Evolutionary conservation across 1,140 invertebrate species (phyloP), one percentile per base, ranked within the genome.

Genomic region (Brachionus paranguensis): DNA sequence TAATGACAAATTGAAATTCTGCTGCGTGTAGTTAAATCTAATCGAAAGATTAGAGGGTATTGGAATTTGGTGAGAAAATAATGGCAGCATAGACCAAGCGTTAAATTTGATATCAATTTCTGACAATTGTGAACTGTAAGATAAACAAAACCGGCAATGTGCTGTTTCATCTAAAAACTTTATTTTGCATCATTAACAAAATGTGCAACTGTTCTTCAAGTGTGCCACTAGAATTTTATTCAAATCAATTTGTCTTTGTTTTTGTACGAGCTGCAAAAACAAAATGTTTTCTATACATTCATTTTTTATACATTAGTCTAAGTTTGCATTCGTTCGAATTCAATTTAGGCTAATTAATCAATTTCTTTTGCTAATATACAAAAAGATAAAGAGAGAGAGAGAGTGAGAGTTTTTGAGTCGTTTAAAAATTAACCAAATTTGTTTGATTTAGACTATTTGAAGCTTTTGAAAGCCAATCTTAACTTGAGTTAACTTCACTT

Each of bases 381-480:
- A 5, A 37, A 7, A 6, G 33, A 37, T 1, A 37, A 7, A 37
- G 33, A 37, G 33, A 37, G 33, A 37, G 33, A 37, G 6, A 37
- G 6, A 37, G 33, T 17, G 41, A 37, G n/a, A 72, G 29, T 41
- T 43, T 72, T 43, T 17, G 17, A 41, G 10, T 72, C 33, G 10
- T 17, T n/a, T 43, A 43, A 43, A 72, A 72, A 72, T 72, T 41
- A 72, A 43, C 17, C 33, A 72, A 72, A 72, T 72, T 72, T 72
- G 37, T 72, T 72, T 72, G 41, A 72, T 43, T 72, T 72, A 43
- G 68, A 72, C 33, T 72, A 72, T 72, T 72, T 43, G 41, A 41
- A 72, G 68, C 68, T 43, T 72, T 72, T 41, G 6, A 24, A 47
- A 72, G 33, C 41, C 68, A 72, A 43, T 72, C 68, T 41, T 43